Percentiles rank a stretch among this genome's conserved stretches.
These are phyloP conservation scores for Panonychus citri DNA, from an alignment of 1,140 invertebrate species.

Conservation along the genomic window DNA sequence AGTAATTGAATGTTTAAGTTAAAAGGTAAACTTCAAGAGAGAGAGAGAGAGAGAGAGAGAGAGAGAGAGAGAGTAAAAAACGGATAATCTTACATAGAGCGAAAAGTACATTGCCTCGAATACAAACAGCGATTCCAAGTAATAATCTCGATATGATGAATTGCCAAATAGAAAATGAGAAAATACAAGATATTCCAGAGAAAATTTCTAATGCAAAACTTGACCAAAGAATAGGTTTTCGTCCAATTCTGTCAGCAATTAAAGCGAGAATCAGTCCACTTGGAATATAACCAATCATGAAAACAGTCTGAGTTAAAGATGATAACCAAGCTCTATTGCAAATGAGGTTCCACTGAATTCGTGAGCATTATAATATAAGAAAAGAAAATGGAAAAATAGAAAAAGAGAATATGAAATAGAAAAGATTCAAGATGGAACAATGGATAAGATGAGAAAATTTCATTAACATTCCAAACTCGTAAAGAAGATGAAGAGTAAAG, in stretches of 20 bases:
- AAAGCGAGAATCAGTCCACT: conserved; percentile 53
- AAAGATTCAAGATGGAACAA: too few species aligned
- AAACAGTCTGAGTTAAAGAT: conserved; percentile 44
- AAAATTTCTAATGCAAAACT: conserved; percentile 8
- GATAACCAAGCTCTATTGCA: conserved; percentile 39
- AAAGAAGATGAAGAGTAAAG: too few species aligned
- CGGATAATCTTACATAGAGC: conserved; percentile 3
- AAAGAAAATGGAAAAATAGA: too few species aligned
- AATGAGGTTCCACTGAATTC: conserved; percentile 45
- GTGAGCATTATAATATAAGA: too few species aligned
- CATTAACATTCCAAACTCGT: too few species aligned
- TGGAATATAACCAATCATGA: conserved; percentile 55
- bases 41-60: too few species aligned
- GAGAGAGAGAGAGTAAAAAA: too few species aligned
- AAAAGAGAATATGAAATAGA: neutral
- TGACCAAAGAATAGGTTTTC: conserved; percentile 12
- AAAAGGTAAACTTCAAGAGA: too few species aligned
- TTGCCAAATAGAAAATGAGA: conserved; percentile 4
- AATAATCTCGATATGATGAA: conserved; percentile 3
- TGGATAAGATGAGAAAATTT: too few species aligned
- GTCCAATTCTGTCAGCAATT: conserved; percentile 43
- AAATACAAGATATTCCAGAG: neutral
- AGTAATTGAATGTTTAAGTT: too few species aligned
- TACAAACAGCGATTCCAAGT: conserved; percentile 1
- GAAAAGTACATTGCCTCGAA: conserved; percentile 5